These are phyloP conservation scores for Chrysolophus pictus DNA, from an alignment of 2,797 vertebrate genomes.

Conservation along the genomic window DNA sequence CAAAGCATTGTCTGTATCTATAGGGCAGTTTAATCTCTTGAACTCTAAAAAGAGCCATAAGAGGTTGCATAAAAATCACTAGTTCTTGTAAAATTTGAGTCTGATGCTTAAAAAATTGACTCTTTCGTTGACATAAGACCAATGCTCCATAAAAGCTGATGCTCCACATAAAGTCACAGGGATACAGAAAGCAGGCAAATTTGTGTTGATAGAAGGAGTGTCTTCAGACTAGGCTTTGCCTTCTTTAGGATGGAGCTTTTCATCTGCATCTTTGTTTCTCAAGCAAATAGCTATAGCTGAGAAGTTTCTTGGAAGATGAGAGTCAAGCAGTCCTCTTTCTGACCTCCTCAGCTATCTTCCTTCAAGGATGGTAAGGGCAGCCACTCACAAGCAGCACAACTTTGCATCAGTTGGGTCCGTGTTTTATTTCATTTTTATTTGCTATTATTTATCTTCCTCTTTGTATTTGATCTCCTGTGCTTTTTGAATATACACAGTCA, in stretches of 20 bases:
- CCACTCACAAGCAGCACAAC: background rate
- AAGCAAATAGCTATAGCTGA: background rate
- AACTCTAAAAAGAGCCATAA: background rate
- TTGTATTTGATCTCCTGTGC: background rate
- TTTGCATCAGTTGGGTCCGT: background rate
- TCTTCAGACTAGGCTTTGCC: background rate
- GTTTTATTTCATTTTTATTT: background rate
- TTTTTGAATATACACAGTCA: background rate
- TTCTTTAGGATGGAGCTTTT: background rate
- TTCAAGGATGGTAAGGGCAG: background rate
- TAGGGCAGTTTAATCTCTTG: background rate
- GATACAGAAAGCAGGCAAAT: background rate
- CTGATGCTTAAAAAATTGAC: background rate
- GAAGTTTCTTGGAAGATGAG: background rate
- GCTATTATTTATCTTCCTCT: background rate
- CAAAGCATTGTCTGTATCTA: background rate
- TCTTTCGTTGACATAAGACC: background rate
- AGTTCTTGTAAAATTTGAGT: background rate
- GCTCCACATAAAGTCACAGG: background rate
- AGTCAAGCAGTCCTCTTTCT: background rate
- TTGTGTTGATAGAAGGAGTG: background rate
- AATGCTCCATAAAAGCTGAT: background rate
- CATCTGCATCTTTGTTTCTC: background rate
- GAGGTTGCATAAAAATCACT: background rate
- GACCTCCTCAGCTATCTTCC: background rate